A percentile compares a stretch with the other conserved stretches of the same genome.
Conservation (phyloP, 1,140 invertebrate species). For the Platyura marginata region DNA sequence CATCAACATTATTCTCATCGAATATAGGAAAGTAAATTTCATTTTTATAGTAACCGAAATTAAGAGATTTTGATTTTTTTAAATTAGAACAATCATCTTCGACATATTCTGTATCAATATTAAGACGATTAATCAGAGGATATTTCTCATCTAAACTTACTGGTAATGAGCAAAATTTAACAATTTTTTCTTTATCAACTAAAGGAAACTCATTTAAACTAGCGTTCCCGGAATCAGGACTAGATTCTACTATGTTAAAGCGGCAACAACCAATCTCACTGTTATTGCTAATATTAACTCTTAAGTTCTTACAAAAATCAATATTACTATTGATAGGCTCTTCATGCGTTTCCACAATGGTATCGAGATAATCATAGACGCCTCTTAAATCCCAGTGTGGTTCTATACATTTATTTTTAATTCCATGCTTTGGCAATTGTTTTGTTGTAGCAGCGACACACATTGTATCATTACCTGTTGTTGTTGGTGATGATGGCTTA, state of each 20-base stretch:
- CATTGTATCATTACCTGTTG: not conserved
- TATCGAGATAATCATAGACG: conserved; percentile 10
- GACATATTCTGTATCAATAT: too few species aligned
- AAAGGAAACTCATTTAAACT: too few species aligned
- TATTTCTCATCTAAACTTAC: too few species aligned
- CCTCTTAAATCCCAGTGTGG: not conserved
- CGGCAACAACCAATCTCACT: not conserved
- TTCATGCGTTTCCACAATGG: conserved; percentile 12
- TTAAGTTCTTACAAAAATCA: not conserved
- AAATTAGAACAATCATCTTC: too few species aligned
- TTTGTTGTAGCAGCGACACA: not conserved
- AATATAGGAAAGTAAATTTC: too few species aligned
- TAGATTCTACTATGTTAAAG: not conserved
- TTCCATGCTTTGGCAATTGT: not conserved
- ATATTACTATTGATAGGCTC: not conserved
- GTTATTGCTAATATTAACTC: not conserved
- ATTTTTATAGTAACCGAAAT: too few species aligned
- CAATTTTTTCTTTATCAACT: too few species aligned
- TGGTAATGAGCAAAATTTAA: too few species aligned
- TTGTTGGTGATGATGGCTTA: not conserved
- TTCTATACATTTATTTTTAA: not conserved
- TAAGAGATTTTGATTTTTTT: too few species aligned
- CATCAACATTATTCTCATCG: too few species aligned
- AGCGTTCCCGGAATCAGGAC: too few species aligned
- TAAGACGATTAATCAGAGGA: too few species aligned